Percentiles rank a stretch among this genome's conserved stretches.
These are phyloP conservation scores for Plectropomus leopardus DNA, from an alignment of 2,113 vertebrate species.

Conservation along the genomic window DNA sequence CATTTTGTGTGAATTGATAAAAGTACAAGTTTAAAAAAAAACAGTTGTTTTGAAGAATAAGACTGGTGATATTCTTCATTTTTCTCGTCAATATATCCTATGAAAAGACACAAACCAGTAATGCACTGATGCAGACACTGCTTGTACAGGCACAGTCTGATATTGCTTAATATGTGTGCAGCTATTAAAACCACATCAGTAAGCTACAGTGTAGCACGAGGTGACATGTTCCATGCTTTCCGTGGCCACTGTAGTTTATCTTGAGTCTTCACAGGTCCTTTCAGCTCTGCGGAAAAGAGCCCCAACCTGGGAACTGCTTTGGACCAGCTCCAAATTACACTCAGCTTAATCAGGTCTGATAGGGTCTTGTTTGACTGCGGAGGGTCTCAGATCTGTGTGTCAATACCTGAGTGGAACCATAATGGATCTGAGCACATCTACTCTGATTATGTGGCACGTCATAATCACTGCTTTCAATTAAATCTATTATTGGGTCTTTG, in stretches of 20 bases:
- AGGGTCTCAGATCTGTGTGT: neutral
- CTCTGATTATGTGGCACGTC: neutral
- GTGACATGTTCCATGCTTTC: neutral
- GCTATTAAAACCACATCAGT: neutral
- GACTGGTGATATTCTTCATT: neutral
- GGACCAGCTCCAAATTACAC: neutral
- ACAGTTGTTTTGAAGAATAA: too few species aligned
- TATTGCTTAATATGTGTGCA: neutral
- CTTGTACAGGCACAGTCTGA: neutral
- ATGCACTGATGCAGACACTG: neutral
- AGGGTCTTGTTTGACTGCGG: conserved; percentile 1
- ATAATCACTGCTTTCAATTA: neutral
- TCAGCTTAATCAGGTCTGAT: neutral
- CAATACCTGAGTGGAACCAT: neutral
- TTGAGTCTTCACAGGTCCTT: neutral
- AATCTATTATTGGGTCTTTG: neutral
- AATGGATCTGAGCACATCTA: neutral
- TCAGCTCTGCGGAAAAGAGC: neutral
- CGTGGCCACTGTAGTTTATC: neutral
- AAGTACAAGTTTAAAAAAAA: neutral
- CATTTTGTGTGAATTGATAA: neutral
- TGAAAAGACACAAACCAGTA: neutral
- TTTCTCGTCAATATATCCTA: neutral
- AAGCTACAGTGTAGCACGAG: neutral
- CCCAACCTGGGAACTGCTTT: neutral